phyloP scores from a whole-genome alignment of 2,797 vertebrate species.

The Amblyopsis hoosieri region DNA sequence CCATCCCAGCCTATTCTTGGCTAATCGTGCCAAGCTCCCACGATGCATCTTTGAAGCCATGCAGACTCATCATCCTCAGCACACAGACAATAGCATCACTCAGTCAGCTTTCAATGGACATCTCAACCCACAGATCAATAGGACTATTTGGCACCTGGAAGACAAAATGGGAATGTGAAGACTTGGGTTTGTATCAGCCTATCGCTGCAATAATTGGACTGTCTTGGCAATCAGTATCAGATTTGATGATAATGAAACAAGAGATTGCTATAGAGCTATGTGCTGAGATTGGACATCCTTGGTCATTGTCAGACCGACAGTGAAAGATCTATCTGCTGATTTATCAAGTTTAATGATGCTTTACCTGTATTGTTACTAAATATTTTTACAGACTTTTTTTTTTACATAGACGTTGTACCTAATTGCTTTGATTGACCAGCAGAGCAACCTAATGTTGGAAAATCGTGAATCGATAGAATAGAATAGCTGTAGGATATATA shows the following conservation, averaged over 20 bases:
- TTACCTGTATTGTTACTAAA: too few species aligned
- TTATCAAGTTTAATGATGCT: neutral
- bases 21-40: conserved; percentile 32
- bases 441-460: neutral
- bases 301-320: conserved; percentile 21
- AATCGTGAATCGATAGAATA: too few species aligned
- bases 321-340: conserved; percentile 27
- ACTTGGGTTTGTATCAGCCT: conserved; percentile 43
- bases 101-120: conserved; percentile 28
- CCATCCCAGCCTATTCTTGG: neutral
- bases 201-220: conserved; percentile 56
- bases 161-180: conserved; percentile 51
- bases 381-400: neutral
- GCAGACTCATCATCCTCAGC: conserved; percentile 8
- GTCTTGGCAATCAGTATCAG: conserved; percentile 61
- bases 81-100: conserved; percentile 16
- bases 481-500: neutral
- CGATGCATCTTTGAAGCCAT: conserved; percentile 39
- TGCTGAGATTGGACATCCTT: conserved; percentile 9
- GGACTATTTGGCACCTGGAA: conserved; percentile 50
- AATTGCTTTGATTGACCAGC: neutral
- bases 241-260: conserved; percentile 32
- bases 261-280: conserved; percentile 34
- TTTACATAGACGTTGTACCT: too few species aligned
- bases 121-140: conserved; percentile 43